phyloP scores from a whole-genome alignment of 2,888 invertebrate species.

The Neoitamus cyanurus region DNA sequence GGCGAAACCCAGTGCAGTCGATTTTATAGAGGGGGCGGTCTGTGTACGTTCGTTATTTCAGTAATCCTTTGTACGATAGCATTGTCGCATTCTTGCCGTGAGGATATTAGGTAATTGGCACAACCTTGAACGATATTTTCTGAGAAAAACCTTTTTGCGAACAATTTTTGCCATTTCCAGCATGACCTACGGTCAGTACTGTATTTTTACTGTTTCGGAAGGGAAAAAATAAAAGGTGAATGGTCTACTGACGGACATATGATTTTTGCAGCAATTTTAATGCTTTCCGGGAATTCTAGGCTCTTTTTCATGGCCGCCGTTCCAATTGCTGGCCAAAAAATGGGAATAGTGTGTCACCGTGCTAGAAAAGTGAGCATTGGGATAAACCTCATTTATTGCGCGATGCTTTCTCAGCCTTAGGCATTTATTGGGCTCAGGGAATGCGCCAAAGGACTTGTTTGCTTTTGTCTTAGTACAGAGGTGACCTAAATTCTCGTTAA shows the following conservation, averaged over 20 bases:
- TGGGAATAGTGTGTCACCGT: neutral
- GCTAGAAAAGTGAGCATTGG: neutral
- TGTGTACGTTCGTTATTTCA: neutral
- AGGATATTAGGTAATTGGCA: neutral
- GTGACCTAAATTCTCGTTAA: neutral
- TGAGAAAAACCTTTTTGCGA: neutral
- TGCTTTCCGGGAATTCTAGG: neutral
- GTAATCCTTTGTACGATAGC: neutral
- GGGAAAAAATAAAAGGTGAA: neutral
- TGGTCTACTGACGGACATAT: neutral
- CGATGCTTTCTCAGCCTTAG: neutral
- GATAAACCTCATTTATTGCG: neutral
- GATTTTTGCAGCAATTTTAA: conserved; percentile 4
- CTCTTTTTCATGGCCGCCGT: neutral
- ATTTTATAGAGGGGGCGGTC: neutral
- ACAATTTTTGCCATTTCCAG: neutral
- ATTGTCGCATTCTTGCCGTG: neutral
- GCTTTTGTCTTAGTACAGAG: neutral
- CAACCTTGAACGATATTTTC: neutral
- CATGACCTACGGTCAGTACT: neutral
- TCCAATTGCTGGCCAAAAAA: neutral
- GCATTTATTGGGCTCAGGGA: neutral
- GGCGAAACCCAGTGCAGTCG: neutral
- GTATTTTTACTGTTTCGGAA: neutral
- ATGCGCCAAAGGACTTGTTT: neutral